phyloP scores from a whole-genome alignment of 2,113 vertebrate genomes.

The Semnornis frantzii region DNA sequence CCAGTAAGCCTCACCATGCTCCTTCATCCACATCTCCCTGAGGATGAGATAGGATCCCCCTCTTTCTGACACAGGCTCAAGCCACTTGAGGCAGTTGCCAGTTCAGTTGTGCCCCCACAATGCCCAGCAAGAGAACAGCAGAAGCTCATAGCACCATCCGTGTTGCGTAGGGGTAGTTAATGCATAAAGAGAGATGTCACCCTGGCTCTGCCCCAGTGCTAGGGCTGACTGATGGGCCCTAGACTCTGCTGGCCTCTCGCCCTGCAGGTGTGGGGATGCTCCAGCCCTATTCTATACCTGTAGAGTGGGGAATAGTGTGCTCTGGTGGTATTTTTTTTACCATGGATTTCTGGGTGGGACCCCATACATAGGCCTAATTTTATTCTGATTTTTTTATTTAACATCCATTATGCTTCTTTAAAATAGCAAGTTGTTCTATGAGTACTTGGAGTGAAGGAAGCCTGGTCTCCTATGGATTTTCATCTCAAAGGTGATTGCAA shows the following conservation, averaged over 20 bases:
- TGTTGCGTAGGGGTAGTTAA: not conserved
- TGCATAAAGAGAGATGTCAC: not conserved
- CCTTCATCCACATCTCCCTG: not conserved
- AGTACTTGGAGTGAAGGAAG: not conserved
- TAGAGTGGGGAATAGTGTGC: accelerated
- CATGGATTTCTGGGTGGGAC: not conserved
- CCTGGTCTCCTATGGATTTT: not conserved
- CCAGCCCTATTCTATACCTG: accelerated
- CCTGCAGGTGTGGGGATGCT: accelerated
- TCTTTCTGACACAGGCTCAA: not conserved
- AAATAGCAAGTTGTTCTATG: not conserved
- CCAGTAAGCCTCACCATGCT: accelerated
- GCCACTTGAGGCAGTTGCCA: not conserved
- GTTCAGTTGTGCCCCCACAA: not conserved
- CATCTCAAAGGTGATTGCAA: not conserved
- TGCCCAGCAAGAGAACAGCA: not conserved
- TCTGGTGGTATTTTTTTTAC: not conserved
- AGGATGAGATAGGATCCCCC: not conserved
- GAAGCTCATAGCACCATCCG: not conserved
- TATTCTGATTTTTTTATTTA: not conserved
- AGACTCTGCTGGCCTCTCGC: not conserved
- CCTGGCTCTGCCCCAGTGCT: not conserved
- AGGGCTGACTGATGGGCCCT: not conserved
- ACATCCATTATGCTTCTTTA: not conserved
- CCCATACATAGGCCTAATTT: not conserved